phyloP scores from a whole-genome alignment of 2,797 vertebrate genomes.

The Trachurus trachurus region DNA sequence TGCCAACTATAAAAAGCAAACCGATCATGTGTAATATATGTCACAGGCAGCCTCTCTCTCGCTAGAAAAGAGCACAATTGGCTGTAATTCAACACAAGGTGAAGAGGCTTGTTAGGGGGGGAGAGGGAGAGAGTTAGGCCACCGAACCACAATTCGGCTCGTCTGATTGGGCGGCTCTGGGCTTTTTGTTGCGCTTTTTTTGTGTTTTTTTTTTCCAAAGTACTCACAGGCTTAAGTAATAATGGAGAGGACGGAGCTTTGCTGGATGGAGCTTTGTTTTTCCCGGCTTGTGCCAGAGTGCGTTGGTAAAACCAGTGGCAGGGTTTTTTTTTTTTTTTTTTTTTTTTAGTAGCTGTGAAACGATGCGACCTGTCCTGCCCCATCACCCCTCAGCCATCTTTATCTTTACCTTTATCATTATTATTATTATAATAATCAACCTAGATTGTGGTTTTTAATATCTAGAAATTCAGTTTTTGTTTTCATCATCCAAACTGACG shows the following conservation, averaged over 20 bases:
- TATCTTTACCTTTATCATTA: neutral
- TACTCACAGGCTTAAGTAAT: neutral
- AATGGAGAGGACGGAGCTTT: slow-evolving; percentile 7
- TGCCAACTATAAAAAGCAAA: slow-evolving; percentile 15
- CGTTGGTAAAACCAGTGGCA: slow-evolving; percentile 17
- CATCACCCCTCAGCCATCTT: slow-evolving; percentile 38
- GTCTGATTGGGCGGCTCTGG: neutral
- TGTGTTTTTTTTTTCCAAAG: neutral
- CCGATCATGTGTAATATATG: slow-evolving; percentile 20
- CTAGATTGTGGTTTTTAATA: slow-evolving; percentile 23
- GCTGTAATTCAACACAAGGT: slow-evolving; percentile 45
- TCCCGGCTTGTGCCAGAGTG: slow-evolving; percentile 21
- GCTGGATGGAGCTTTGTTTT: slow-evolving; percentile 5
- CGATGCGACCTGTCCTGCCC: slow-evolving; percentile 38
- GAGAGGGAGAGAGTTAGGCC: slow-evolving; percentile 3
- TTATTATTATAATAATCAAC: slow-evolving; percentile 26
- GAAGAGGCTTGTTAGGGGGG: slow-evolving; percentile 16
- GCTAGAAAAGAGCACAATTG: slow-evolving; percentile 6
- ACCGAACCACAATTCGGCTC: slow-evolving; percentile 7
- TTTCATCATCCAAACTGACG: neutral
- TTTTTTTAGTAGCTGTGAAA: slow-evolving; percentile 8
- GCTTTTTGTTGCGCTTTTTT: neutral
- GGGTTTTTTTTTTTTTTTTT: neutral
- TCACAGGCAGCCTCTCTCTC: slow-evolving; percentile 35
- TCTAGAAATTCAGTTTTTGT: slow-evolving; percentile 3